These are phyloP conservation scores for Acromyrmex heyeri DNA, from an alignment of 1,140 invertebrate species.

Conservation along the genomic window DNA sequence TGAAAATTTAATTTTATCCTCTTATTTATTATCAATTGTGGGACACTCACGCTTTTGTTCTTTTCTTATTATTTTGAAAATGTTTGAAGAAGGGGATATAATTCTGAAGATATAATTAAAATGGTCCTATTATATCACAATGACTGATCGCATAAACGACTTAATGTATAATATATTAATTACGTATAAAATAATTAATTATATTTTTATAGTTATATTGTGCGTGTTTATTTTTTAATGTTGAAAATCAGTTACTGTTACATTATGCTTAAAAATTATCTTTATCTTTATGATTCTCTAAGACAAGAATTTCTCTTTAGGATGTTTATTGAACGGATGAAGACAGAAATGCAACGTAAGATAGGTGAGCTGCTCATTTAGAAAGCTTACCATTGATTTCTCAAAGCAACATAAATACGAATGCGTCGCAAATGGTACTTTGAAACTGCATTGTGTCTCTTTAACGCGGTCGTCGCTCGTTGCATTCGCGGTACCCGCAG, in stretches of 20 bases:
- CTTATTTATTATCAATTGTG: constrained; percentile 13
- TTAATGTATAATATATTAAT: not conserved
- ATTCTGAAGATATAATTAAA: not conserved
- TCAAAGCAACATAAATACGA: constrained; percentile 60
- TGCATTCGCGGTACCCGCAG: constrained; percentile 37
- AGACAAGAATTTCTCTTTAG: not conserved
- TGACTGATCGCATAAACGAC: not conserved
- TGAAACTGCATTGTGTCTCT: constrained; percentile 51
- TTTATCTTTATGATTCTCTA: not conserved
- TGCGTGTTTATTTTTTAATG: not conserved
- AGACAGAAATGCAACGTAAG: not conserved
- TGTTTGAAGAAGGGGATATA: too few relatives aligned
- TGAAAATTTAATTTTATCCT: constrained; percentile 61
- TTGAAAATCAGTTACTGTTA: constrained; percentile 5
- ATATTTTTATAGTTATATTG: not conserved
- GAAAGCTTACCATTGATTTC: constrained; percentile 49
- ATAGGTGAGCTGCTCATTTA: constrained; percentile 30
- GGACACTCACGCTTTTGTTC: not conserved
- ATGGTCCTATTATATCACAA: not conserved
- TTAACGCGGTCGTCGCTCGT: constrained; percentile 50
- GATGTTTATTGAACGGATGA: constrained; percentile 1
- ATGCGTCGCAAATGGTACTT: constrained; percentile 61
- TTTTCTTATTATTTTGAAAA: not conserved
- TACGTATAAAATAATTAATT: not conserved
- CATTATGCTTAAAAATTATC: not conserved